Evolutionary conservation across 1,140 invertebrate genomes (phyloP).

Genomic region (Colletes latitarsis): DNA sequence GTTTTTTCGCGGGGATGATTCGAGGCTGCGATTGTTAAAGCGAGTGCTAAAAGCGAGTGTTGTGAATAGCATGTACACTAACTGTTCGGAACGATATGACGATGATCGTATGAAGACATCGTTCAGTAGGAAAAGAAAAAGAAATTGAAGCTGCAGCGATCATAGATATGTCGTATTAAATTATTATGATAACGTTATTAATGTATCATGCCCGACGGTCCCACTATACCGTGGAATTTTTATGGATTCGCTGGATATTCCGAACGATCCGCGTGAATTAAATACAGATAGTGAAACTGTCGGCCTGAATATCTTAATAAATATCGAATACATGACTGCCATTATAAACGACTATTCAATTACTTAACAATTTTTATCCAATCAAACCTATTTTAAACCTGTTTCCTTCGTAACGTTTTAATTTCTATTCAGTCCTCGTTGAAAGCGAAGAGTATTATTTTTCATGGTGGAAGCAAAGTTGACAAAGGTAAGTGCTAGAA

Average conservation of each 20-base stretch:
- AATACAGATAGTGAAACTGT: slow-evolving; percentile 59
- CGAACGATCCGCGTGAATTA: slow-evolving; percentile 32
- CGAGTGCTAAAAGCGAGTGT: slow-evolving; percentile 50
- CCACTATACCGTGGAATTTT: slow-evolving; percentile 59
- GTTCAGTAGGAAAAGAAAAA: slow-evolving; percentile 49
- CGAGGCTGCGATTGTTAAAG: slow-evolving; percentile 65
- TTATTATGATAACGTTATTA: slow-evolving; percentile 66
- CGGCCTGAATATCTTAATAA: slow-evolving; percentile 68
- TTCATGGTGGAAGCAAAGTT: not conserved
- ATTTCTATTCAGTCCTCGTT: not conserved
- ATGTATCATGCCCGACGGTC: slow-evolving; percentile 66
- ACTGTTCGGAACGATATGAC: slow-evolving; percentile 38
- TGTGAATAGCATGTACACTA: slow-evolving; percentile 49
- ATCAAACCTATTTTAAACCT: not conserved
- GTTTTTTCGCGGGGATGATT: slow-evolving; percentile 57
- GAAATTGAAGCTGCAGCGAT: slow-evolving; percentile 56
- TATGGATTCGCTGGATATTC: slow-evolving; percentile 30
- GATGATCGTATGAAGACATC: slow-evolving; percentile 45
- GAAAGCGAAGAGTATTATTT: not conserved
- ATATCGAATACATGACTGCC: slow-evolving; percentile 63
- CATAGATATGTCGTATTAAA: slow-evolving; percentile 61
- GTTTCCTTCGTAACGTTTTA: not conserved
- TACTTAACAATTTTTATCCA: not conserved
- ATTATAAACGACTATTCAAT: slow-evolving; percentile 45
- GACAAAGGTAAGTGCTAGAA: slow-evolving; percentile 12